A percentile compares a stretch with the other conserved stretches of the same genome.
These are phyloP conservation scores for Meleagris gallopavo DNA, from an alignment of 2,113 vertebrate species.

Conservation along the genomic window DNA sequence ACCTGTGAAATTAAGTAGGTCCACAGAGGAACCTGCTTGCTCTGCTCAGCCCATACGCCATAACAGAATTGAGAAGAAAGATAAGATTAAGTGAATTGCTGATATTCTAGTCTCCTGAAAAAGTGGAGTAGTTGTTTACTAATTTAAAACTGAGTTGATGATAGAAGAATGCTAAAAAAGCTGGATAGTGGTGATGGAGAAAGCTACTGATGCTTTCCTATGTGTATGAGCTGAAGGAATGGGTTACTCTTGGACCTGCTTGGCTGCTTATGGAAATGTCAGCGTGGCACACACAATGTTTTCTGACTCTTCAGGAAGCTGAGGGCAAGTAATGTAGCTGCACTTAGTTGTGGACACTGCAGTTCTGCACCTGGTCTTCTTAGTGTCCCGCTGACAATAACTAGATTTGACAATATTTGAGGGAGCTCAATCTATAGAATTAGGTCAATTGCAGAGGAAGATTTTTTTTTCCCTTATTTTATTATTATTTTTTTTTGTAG, in stretches of 20 bases:
- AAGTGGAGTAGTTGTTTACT: neutral
- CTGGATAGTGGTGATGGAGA: neutral
- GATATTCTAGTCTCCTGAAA: neutral
- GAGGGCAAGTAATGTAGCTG: neutral
- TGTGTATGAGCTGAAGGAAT: neutral
- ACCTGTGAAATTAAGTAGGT: neutral
- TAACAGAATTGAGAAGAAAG: neutral
- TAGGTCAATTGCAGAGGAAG: neutral
- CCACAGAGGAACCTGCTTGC: neutral
- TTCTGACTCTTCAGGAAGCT: neutral
- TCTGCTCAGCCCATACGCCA: neutral
- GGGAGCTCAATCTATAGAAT: fast-evolving
- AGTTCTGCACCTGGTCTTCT: neutral
- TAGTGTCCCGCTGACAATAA: neutral
- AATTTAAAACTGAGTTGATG: neutral
- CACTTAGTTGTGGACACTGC: neutral
- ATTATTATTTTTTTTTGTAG: constrained; percentile 44
- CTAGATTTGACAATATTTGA: neutral
- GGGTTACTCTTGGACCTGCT: neutral
- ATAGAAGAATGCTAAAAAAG: neutral
- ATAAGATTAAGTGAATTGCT: neutral
- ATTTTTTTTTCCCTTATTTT: neutral
- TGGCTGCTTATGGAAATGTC: neutral
- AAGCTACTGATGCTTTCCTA: neutral
- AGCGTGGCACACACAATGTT: neutral